Percentiles rank a stretch among this genome's conserved stretches.
Conservation (phyloP, 1,140 invertebrate genomes). For the Calephelis virginiensis region DNA sequence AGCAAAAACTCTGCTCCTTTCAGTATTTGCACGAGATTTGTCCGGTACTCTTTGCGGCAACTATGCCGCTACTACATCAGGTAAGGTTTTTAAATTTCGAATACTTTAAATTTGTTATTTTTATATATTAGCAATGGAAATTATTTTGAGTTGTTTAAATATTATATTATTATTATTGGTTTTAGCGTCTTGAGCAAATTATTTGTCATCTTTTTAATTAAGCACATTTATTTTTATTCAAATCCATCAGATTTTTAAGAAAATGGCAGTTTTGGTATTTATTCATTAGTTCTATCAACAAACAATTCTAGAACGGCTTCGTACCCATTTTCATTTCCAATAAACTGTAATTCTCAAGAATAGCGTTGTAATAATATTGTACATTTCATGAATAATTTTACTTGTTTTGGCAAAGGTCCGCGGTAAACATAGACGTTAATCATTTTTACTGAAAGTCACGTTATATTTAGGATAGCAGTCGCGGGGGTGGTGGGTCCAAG, state of each 20-base stretch:
- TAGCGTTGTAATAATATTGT: neutral
- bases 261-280: too few relatives aligned
- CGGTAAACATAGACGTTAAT: neutral
- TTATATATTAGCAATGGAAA: too few relatives aligned
- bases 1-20: slow-evolving; percentile 10
- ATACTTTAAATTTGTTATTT: slow-evolving; percentile 9
- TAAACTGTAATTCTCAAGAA: neutral
- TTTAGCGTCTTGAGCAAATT: too few relatives aligned
- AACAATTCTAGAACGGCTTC: neutral
- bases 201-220: too few relatives aligned
- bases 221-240: too few relatives aligned
- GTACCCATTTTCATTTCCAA: neutral
- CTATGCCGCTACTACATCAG: slow-evolving; percentile 65
- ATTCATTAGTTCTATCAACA: too few relatives aligned
- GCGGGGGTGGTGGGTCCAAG: slow-evolving; percentile 47
- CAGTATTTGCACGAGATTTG: slow-evolving; percentile 33
- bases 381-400: slow-evolving; percentile 13
- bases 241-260: too few relatives aligned
- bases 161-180: too few relatives aligned
- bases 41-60: slow-evolving; percentile 43
- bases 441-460: slow-evolving; percentile 13
- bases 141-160: too few relatives aligned
- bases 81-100: slow-evolving; percentile 39
- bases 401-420: neutral
- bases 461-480: slow-evolving; percentile 45